These are phyloP conservation scores for Dasyurus viverrinus DNA, from an alignment of 2,113 vertebrate genomes.

Conservation along the genomic window DNA sequence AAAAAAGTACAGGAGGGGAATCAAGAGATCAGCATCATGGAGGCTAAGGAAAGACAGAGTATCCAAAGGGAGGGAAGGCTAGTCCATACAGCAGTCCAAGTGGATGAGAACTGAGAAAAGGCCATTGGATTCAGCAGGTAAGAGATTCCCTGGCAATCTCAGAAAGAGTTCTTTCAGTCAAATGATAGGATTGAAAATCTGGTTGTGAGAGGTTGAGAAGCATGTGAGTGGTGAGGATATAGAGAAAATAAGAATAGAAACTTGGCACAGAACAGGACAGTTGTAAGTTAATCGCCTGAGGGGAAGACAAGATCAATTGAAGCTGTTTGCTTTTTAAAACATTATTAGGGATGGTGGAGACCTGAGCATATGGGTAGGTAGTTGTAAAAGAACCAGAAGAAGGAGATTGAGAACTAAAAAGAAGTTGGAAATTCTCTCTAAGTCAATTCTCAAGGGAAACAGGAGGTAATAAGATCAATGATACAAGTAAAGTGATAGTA, in stretches of 20 bases:
- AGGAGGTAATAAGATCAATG: neutral
- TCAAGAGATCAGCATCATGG: neutral
- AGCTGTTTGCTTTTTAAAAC: neutral
- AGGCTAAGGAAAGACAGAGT: neutral
- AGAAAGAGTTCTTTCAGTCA: neutral
- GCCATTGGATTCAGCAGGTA: neutral
- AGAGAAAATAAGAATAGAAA: neutral
- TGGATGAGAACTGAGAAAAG: neutral
- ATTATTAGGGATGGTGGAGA: neutral
- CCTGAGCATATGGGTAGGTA: neutral
- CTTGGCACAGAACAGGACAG: neutral
- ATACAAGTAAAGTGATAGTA: neutral
- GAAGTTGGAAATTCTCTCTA: neutral
- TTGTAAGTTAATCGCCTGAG: neutral
- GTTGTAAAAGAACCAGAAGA: neutral
- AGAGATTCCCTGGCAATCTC: neutral
- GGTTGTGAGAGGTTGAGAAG: neutral
- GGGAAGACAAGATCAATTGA: neutral
- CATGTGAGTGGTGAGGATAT: neutral
- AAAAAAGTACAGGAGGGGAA: neutral
- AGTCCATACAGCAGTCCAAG: neutral
- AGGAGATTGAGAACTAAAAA: neutral
- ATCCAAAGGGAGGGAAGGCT: neutral
- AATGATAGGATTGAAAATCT: neutral
- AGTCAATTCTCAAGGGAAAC: neutral